Base-by-base conservation (phyloP, 2,113 vertebrate species). In the Peromyscus californicus region DNA sequence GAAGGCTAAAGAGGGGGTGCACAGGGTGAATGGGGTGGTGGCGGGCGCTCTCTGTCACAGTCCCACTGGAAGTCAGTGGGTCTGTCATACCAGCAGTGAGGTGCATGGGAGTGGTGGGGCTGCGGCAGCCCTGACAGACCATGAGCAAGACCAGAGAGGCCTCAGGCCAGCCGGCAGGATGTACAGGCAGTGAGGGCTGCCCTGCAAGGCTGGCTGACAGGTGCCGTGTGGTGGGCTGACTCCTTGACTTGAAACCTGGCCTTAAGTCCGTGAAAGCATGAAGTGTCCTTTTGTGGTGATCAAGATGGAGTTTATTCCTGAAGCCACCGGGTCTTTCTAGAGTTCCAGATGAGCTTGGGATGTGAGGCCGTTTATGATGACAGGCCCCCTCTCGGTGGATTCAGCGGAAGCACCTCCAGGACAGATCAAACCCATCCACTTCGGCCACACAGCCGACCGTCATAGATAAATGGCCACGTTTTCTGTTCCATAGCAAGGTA, bases 1-100 rank as follows among this genome's bases (percentile, higher is more conserved):
- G 97, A 96, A 97, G 89, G 91, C 85, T 39, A 48, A 31, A 24
- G 48, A 65, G 72, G 67, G 79, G 26, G 21, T 42, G n/a, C 26
- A 15, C 63, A 33, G 79, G 90, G 92, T 97, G 95, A 97, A 59
- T 31, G 74, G 26, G 19, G 26, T 65, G 5, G 3, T 12, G 42
- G 59, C 39, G 61, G 94, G 72, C 61, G 57, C 31, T 74, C 57
- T 79, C 94, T 85, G 33, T 75, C 42, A 21, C 0, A 0, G 72
- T 82, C 76, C 42, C 85, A 83, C 2, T 96, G 91, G 72, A 96
- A 96, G 86, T 79, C 42, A 51, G 31, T 29, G 31, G 61, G 82
- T 21, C 45, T 4, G 12, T 17, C 80, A 63, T 5, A 13, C 51
- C 84, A 54, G 57, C 92, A 95, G n/a, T 70, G 80, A 93, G 88